Base-by-base conservation (phyloP, 92 coral and sea anemone genomes). In the Palythoa caribaeorum region DNA sequence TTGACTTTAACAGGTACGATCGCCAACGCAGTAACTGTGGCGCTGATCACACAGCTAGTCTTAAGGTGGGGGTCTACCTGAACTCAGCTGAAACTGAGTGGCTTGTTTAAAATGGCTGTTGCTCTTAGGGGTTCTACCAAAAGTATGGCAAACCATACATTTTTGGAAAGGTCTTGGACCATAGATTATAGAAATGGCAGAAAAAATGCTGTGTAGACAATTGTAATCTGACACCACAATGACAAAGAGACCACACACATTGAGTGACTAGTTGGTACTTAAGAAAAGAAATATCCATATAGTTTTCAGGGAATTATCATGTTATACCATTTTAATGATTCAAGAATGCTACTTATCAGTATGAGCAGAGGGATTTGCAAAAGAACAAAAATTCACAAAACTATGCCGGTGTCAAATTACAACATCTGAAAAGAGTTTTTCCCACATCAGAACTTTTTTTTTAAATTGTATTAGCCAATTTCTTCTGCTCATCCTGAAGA, bases 11-110 rank as follows among this genome's bases (percentile, higher is more conserved):
- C n/a, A n/a, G n/a, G n/a, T n/a, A n/a, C n/a, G n/a, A n/a, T n/a
- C n/a, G n/a, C n/a, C n/a, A n/a, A n/a, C n/a, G n/a, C n/a, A n/a
- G n/a, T n/a, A n/a, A n/a, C n/a, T n/a, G n/a, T n/a, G n/a, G n/a
- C n/a, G n/a, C n/a, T n/a, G n/a, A n/a, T n/a, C n/a, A n/a, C n/a
- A n/a, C n/a, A n/a, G n/a, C n/a, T n/a, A n/a, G n/a, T n/a, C 73
- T 37, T 76, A 77, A 77, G 81, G 84, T 54, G 84, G 73, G 84
- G 73, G 73, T 79, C 84, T 79, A 79, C 73, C 84, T 79, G 84
- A 62, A 79, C 73, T 79, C 84, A 16, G 59, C 73, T 57, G 3
- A 38, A 60, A 79, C 37, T 1, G 1, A 38, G 59, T n/a, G n/a
- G 38, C 39, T 39, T 62, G 8, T 79, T 79, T 62, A 3, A 79